Percentiles rank a stretch among this genome's conserved stretches.
Evolutionary conservation across 2,113 vertebrate genomes (phyloP).

Genomic region (Rissa tridactyla): DNA sequence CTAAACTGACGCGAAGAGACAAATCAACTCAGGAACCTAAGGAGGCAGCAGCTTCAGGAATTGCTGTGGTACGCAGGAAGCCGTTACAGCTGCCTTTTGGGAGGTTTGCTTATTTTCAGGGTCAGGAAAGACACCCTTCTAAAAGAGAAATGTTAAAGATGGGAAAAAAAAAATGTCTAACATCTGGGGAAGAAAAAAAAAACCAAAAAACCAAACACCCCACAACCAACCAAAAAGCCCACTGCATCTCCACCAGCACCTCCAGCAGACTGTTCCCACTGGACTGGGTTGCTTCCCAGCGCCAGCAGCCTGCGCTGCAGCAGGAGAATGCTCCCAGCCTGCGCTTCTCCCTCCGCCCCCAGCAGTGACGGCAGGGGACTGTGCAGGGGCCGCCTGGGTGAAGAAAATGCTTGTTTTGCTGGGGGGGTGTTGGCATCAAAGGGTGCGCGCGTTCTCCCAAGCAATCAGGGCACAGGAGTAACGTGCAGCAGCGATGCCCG

Average conservation of each 20-base stretch:
- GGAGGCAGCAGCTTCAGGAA: neutral
- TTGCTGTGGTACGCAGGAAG: neutral
- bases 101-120: neutral
- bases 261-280: neutral
- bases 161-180: neutral
- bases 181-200: neutral
- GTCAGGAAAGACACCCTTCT: neutral
- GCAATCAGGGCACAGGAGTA: fast-evolving
- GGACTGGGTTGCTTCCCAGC: neutral
- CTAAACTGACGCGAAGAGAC: neutral
- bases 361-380: neutral
- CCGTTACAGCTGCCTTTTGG: neutral
- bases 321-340: neutral
- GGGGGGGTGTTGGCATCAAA: neutral
- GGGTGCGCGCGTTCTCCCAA: neutral
- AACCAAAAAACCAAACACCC: too few species aligned
- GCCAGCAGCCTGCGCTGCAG: neutral
- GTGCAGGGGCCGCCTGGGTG: neutral
- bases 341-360: neutral
- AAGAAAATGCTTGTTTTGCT: neutral
- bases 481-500: neutral
- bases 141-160: neutral
- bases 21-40: neutral
- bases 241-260: neutral
- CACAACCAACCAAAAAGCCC: too few species aligned